Conservation (phyloP, 2,113 vertebrate species). For the Thermophis baileyi region DNA sequence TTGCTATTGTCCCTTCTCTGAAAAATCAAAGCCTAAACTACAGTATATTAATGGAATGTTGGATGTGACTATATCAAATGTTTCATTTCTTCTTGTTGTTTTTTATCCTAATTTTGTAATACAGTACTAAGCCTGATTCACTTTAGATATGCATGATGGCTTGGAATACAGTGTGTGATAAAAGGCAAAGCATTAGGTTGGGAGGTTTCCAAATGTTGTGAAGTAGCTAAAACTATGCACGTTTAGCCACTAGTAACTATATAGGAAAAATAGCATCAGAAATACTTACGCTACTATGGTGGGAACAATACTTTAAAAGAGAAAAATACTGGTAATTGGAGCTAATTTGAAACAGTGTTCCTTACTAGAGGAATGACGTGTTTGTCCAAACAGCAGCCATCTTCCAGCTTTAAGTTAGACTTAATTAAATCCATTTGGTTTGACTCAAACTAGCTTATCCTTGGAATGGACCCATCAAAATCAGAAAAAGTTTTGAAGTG, state of each 20-base stretch:
- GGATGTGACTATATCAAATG: neutral
- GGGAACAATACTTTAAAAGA: neutral
- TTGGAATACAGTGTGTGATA: neutral
- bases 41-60: neutral
- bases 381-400: neutral
- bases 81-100: neutral
- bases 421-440: neutral
- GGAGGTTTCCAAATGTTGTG: neutral
- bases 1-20: slow-evolving; percentile 31
- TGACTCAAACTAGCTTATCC: neutral
- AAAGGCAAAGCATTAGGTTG: neutral
- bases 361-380: neutral
- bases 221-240: neutral
- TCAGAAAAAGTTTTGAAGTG: neutral
- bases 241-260: neutral
- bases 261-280: neutral
- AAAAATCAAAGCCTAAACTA: slow-evolving; percentile 30
- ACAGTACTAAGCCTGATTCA: neutral
- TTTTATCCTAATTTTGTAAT: neutral
- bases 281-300: neutral
- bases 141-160: neutral
- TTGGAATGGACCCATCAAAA: neutral
- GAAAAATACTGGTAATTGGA: neutral
- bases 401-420: neutral
- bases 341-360: neutral